Evolutionary conservation across 2,113 vertebrate genomes (phyloP).

Genomic region (Dolichotis patagonum): DNA sequence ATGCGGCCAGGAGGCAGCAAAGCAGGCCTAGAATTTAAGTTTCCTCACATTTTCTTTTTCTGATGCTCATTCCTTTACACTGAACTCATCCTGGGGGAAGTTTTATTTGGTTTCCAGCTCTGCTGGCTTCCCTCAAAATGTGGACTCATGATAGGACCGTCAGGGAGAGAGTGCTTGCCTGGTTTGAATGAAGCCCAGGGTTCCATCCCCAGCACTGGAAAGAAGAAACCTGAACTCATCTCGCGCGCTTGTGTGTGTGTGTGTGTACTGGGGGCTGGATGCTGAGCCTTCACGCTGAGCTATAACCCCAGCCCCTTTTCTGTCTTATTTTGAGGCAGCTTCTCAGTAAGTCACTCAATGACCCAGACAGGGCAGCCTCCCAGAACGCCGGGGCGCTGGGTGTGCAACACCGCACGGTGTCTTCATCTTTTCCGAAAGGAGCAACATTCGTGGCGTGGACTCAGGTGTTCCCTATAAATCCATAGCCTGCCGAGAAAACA

Average conservation of each 20-base stretch:
- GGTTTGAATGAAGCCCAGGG: not conserved
- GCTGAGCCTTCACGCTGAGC: not conserved
- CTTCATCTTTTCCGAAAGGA: not conserved
- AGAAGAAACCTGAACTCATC: not conserved
- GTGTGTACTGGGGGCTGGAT: not conserved
- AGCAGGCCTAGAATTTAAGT: not conserved
- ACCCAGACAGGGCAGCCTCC: not conserved
- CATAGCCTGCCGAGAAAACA: not conserved
- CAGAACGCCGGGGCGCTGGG: not conserved
- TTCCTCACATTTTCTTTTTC: not conserved
- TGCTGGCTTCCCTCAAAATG: not conserved
- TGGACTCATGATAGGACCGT: not conserved
- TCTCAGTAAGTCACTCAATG: not conserved
- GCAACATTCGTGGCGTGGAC: not conserved
- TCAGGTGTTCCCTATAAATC: not conserved
- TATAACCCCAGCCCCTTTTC: not conserved
- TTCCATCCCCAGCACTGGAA: not conserved
- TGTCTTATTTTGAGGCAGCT: not conserved
- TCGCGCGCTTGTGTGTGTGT: not conserved
- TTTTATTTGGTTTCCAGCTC: not conserved
- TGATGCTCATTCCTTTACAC: not conserved
- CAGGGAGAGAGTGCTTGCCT: not conserved
- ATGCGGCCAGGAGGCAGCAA: not conserved
- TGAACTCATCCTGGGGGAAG: not conserved
- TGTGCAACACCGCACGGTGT: not conserved